Conservation (phyloP, 2,113 vertebrate genomes). For the Puma concolor region DNA sequence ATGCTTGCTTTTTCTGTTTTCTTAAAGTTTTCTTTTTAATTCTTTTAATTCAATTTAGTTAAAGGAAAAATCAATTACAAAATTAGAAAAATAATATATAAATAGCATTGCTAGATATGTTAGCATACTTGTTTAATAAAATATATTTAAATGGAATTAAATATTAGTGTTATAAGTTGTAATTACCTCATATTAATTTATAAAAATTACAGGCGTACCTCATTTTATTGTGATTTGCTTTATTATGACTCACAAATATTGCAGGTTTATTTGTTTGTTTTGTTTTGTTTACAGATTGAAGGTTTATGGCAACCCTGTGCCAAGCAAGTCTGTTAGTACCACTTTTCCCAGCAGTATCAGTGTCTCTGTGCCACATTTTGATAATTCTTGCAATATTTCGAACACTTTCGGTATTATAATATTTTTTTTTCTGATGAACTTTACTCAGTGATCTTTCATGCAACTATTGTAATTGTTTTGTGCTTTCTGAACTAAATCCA, state of each 20-base stretch:
- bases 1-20: slow-evolving; percentile 27
- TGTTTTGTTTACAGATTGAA: not conserved
- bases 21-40: not conserved
- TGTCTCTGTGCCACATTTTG: not conserved
- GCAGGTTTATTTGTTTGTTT: not conserved
- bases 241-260: not conserved
- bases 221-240: not conserved
- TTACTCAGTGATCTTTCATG: not conserved
- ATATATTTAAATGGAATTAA: not conserved
- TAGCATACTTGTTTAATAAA: not conserved
- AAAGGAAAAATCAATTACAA: not conserved
- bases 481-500: not conserved
- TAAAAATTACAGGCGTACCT: not conserved
- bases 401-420: not conserved
- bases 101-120: not conserved
- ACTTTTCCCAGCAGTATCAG: not conserved
- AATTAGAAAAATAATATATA: not conserved
- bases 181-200: not conserved
- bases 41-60: not conserved
- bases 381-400: not conserved
- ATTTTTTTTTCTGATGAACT: not conserved
- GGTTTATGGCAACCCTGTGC: not conserved
- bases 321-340: not conserved
- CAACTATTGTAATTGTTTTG: not conserved
- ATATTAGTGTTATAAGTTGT: not conserved